Conservation (phyloP, 2,797 vertebrate genomes). For the Ambastaia sidthimunki region DNA sequence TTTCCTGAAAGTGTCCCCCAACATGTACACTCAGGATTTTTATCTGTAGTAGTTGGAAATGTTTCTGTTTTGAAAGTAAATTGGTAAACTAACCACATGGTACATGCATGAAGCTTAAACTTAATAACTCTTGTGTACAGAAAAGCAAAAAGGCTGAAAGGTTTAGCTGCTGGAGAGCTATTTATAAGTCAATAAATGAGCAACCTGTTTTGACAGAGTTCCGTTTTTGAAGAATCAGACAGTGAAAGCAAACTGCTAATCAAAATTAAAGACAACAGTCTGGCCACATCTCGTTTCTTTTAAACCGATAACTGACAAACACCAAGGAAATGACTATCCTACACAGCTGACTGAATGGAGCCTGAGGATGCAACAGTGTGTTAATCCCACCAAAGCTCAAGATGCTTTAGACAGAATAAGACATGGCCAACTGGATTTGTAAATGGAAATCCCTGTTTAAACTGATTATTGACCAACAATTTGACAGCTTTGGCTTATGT, state of each 20-base stretch:
- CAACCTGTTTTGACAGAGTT: too few species aligned
- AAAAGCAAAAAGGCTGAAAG: too few species aligned
- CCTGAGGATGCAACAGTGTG: neutral
- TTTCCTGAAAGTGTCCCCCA: neutral
- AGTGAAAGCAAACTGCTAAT: neutral
- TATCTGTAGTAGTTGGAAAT: neutral
- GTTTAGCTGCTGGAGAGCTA: too few species aligned
- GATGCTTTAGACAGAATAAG: neutral
- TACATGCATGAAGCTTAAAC: neutral
- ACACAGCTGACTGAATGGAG: conserved; percentile 18
- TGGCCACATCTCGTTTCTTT: conserved; percentile 51
- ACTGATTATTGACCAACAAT: neutral
- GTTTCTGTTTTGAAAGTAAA: neutral
- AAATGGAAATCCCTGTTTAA: conserved; percentile 34
- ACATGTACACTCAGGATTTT: neutral
- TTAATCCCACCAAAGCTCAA: neutral
- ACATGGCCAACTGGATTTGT: neutral
- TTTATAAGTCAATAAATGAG: too few species aligned
- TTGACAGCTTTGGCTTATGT: neutral
- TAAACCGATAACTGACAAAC: too few species aligned
- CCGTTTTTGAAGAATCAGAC: too few species aligned
- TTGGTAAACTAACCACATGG: neutral
- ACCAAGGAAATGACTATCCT: neutral
- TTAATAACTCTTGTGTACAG: neutral
- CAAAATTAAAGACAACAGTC: neutral